Conservation (phyloP, 1,140 invertebrate species). For the Zophobas morio region DNA sequence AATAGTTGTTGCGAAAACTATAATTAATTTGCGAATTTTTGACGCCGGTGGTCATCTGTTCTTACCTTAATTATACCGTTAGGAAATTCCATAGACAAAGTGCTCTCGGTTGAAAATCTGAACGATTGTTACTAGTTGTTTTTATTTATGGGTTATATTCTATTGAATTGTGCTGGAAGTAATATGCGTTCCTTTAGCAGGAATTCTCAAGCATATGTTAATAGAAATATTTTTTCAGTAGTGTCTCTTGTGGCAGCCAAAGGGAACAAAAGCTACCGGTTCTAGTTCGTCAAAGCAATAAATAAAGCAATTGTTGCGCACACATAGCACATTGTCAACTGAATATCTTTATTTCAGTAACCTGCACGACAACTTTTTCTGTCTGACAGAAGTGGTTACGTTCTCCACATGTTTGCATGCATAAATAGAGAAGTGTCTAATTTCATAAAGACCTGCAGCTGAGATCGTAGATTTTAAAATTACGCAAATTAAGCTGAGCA, state of each 20-base stretch:
- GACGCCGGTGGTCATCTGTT: neutral
- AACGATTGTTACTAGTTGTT: too few species aligned
- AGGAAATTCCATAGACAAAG: neutral
- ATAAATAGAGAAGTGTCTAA: too few species aligned
- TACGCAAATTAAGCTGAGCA: too few species aligned
- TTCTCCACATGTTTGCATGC: too few species aligned
- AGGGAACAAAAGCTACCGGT: constrained; percentile 19
- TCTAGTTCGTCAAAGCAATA: constrained; percentile 3
- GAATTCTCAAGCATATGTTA: constrained; percentile 17
- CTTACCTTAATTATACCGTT: constrained; percentile 6
- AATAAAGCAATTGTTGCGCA: constrained; percentile 11
- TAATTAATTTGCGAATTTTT: neutral
- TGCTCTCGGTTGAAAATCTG: neutral
- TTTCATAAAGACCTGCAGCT: too few species aligned
- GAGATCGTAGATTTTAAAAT: too few species aligned
- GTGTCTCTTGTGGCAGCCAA: neutral
- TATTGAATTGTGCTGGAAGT: too few species aligned
- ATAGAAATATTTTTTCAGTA: constrained; percentile 11
- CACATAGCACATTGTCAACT: neutral
- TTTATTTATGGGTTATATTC: too few species aligned
- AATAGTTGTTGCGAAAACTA: constrained; percentile 11
- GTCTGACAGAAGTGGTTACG: neutral
- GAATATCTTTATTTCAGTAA: neutral
- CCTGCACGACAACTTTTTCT: neutral
- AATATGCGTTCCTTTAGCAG: neutral